A percentile compares a stretch with the other conserved stretches of the same genome.
Evolutionary conservation across 2,797 vertebrate species (phyloP).

Genomic region (Gymnocypris eckloni): DNA sequence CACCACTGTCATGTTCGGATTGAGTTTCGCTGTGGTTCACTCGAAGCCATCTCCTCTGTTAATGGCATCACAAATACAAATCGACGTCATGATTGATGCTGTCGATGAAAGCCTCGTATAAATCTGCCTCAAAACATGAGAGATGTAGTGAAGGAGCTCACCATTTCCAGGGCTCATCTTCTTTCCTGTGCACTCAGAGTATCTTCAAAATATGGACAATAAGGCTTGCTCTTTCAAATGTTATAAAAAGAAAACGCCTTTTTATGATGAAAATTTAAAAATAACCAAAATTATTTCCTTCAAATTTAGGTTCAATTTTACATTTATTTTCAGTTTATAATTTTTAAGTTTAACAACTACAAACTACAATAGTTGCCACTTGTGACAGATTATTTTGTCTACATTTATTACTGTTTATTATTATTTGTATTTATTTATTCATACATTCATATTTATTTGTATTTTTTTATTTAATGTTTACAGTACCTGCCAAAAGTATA

Average conservation of each 20-base stretch:
- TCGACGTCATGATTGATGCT: constrained; percentile 45
- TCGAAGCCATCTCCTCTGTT: constrained; percentile 51
- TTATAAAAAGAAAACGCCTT: background rate
- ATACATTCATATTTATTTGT: background rate
- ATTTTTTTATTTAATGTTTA: background rate
- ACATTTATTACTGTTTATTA: background rate
- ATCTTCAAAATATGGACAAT: constrained; percentile 22
- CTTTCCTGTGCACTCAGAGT: constrained; percentile 3
- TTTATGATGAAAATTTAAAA: background rate
- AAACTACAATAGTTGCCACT: background rate
- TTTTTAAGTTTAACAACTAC: background rate
- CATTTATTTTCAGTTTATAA: background rate
- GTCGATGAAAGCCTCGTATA: constrained; percentile 48
- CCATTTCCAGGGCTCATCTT: background rate
- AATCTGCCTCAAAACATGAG: constrained; percentile 24
- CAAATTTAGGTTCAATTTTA: background rate
- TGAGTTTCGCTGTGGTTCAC: constrained; percentile 52
- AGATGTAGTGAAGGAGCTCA: constrained; percentile 20
- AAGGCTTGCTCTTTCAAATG: background rate
- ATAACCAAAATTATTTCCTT: background rate
- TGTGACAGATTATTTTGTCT: background rate
- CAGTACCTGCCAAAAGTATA: no score
- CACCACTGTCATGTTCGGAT: constrained; percentile 52
- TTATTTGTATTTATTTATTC: no score
- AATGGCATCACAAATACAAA: constrained; percentile 54